Evolutionary conservation across 2,113 vertebrate genomes (phyloP).

Genomic region (Halcyon malimbica): DNA sequence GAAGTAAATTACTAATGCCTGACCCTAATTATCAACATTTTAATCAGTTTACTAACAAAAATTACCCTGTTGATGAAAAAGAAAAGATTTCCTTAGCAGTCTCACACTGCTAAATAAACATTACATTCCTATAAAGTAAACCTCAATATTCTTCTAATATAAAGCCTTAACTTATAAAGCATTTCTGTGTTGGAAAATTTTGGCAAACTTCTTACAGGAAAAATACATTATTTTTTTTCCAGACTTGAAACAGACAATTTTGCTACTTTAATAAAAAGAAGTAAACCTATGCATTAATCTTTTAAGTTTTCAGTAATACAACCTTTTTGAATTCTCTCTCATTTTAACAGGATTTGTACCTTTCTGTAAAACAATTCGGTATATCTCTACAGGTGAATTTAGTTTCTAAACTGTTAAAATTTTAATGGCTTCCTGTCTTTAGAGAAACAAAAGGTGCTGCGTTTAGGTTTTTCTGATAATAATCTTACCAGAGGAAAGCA

Average conservation of each 20-base stretch:
- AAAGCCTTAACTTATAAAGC: background rate
- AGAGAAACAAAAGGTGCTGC: constrained; percentile 69
- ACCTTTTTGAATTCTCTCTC: constrained; percentile 37
- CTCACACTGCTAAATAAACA: background rate
- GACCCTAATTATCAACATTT: background rate
- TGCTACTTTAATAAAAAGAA: constrained; percentile 50
- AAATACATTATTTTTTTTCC: background rate
- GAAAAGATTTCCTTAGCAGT: background rate
- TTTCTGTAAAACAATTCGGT: constrained; percentile 60
- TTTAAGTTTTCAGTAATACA: constrained; percentile 45
- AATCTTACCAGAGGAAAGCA: constrained; percentile 56
- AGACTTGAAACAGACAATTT: background rate
- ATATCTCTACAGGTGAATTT: constrained; percentile 64
- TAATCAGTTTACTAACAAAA: background rate
- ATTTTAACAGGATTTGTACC: constrained; percentile 49
- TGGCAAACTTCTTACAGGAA: background rate
- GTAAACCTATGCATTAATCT: constrained; percentile 65
- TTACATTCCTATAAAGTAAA: background rate
- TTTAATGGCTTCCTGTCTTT: constrained; percentile 70
- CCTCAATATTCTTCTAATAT: background rate
- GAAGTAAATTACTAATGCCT: background rate
- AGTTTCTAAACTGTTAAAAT: constrained; percentile 71
- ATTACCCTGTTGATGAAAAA: background rate
- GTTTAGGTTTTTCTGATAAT: constrained; percentile 54
- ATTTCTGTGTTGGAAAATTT: background rate